Evolutionary conservation across 2,113 vertebrate species (phyloP).

Genomic region (Argyrosomus japonicus): DNA sequence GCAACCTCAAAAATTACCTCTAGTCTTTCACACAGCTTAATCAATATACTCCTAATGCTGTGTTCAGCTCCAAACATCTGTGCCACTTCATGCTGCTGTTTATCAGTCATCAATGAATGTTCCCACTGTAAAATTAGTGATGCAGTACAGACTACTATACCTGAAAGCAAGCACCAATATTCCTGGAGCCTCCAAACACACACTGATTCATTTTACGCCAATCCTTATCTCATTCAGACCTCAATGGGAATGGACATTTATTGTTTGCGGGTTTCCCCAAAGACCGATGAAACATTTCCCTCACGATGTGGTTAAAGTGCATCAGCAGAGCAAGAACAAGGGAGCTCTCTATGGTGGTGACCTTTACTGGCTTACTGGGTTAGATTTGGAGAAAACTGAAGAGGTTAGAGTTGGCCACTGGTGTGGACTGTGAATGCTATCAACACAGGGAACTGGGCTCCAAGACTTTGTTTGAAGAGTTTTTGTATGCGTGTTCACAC

Average conservation of each 20-base stretch:
- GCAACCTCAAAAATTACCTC: neutral
- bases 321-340: constrained; percentile 52
- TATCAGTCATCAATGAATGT: neutral
- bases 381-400: constrained; percentile 23
- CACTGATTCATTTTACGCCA: neutral
- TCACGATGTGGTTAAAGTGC: constrained; percentile 15
- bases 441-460: constrained; percentile 1
- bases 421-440: constrained; percentile 6
- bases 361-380: constrained; percentile 43
- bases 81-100: neutral
- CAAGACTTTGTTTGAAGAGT: neutral
- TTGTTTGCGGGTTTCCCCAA: constrained; percentile 3
- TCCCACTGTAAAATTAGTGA: neutral
- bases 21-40: neutral
- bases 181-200: neutral
- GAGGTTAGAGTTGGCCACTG: constrained; percentile 20
- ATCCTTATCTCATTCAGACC: neutral
- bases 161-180: neutral
- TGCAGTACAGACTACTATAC: neutral
- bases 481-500: neutral
- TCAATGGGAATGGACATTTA: constrained; percentile 18
- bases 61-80: neutral
- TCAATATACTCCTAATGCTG: neutral
- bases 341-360: constrained; percentile 39
- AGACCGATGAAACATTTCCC: constrained; percentile 26